phyloP scores from a whole-genome alignment of 2,888 invertebrate genomes.

The Ryuthela nishihirai region DNA sequence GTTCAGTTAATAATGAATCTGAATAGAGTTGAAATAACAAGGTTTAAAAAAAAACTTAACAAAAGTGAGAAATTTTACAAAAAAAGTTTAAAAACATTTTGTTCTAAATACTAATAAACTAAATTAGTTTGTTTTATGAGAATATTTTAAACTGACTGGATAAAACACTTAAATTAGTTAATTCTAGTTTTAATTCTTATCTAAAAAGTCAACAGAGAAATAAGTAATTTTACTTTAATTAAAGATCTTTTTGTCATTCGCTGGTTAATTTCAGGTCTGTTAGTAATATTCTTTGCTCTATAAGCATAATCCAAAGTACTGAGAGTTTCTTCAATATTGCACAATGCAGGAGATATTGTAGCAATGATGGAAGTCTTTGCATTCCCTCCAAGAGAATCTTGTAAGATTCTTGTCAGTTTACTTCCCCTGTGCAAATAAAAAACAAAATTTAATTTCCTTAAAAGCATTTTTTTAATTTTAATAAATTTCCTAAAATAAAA shows the following conservation, averaged over 20 bases:
- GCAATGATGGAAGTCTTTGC: slow-evolving; percentile 98
- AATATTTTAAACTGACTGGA: no score
- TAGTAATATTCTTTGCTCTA: slow-evolving; percentile 88
- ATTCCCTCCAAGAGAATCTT: slow-evolving; percentile 92
- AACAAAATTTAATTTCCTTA: no score
- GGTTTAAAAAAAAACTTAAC: no score
- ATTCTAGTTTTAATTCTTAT: neutral
- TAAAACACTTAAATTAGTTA: no score
- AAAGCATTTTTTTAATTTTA: no score
- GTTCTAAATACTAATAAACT: no score
- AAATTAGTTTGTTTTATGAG: no score
- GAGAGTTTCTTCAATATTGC: slow-evolving; percentile 86
- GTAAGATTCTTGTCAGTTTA: slow-evolving; percentile 87
- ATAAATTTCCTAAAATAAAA: no score
- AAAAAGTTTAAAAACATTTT: no score
- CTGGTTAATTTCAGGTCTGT: slow-evolving; percentile 77
- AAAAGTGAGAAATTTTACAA: no score
- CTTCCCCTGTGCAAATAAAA: slow-evolving; percentile 92
- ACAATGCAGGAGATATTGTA: slow-evolving; percentile 84
- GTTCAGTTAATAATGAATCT: no score
- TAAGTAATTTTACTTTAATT: slow-evolving; percentile 58
- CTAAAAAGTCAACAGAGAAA: neutral
- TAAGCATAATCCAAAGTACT: slow-evolving; percentile 94
- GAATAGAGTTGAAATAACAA: no score
- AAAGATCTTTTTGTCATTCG: slow-evolving; percentile 56